Evolutionary conservation across 2,888 invertebrate genomes (phyloP), one percentile per base, ranked within the genome.

Genomic region (Junonia oenone): DNA sequence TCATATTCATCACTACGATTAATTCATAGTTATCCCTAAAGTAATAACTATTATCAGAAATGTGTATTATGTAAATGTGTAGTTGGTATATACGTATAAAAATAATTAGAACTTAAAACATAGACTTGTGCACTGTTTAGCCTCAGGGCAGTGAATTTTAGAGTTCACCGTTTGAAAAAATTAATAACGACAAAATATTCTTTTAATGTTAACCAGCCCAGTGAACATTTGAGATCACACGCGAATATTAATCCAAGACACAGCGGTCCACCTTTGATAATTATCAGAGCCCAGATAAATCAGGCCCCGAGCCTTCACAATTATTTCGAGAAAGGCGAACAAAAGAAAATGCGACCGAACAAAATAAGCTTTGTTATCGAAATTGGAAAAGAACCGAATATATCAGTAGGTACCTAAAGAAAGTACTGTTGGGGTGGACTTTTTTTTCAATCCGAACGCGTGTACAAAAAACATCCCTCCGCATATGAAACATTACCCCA

Each of bases 361-460:
- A 72, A 81, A 77, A 82, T 78, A 79, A 81, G 84, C 87, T 79
- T 89, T 89, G 89, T 89, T 88, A 88, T 90, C 85, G 84, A 83
- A 89, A 89, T 89, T 86, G 87, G 84, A 83, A 87, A 81, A 69
- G 80, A 77, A 84, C 81, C 74, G 79, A 75, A 79, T 78, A 83
- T 78, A 72, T 69, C 69, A 65, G 74, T 79, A 81, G 79, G 79
- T 86, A 88, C 78, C 81, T 83, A 87, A 80, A 80, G 80, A 82
- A 73, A 83, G 73, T 77, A 73, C 73, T 72, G 76, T 73, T 68
- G 73, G 85, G 87, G 87, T 83, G 82, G 79, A 79, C 69, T 83
- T 86, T 84, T 86, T 88, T 83, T 80, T 74, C 73, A 74, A 77
- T 76, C 66, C 69, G 63, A 73, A 73, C 72, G 72, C 80, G 81